Percentiles rank a stretch among this genome's conserved stretches.
These are phyloP conservation scores for Machimus rusticus DNA, from an alignment of 2,888 invertebrate genomes.

Conservation along the genomic window DNA sequence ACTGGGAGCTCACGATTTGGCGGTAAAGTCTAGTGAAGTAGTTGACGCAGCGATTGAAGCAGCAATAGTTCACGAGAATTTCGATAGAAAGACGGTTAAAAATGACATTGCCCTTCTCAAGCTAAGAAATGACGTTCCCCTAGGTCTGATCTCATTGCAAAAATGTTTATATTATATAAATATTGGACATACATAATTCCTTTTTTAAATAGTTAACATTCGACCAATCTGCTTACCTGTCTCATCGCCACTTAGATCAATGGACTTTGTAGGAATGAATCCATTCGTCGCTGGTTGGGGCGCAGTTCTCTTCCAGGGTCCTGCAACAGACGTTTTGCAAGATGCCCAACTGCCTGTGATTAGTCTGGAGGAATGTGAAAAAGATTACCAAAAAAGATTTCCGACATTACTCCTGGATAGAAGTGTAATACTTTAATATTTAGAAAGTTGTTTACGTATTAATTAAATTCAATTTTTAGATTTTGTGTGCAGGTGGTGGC, in stretches of 20 bases:
- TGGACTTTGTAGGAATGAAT: constrained; percentile 64
- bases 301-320: constrained; percentile 64
- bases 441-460: neutral
- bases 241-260: constrained; percentile 64
- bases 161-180: neutral
- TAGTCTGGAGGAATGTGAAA: constrained; percentile 57
- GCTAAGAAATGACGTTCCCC: constrained; percentile 60
- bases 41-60: constrained; percentile 71
- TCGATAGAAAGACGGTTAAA: constrained; percentile 68
- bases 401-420: constrained; percentile 48
- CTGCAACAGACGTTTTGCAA: constrained; percentile 62
- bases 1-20: constrained; percentile 79
- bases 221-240: constrained; percentile 80
- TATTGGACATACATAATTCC: neutral
- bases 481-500: constrained; percentile 60
- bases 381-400: constrained; percentile 61
- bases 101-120: constrained; percentile 84
- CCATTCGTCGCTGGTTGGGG: constrained; percentile 87
- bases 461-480: constrained; percentile 49
- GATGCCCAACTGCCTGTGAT: constrained; percentile 63
- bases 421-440: constrained; percentile 29
- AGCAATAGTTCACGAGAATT: constrained; percentile 73
- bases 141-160: constrained; percentile 48
- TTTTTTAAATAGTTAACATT: constrained; percentile 58
- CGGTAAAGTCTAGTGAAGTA: constrained; percentile 69